A percentile compares a stretch with the other conserved stretches of the same genome.
phyloP scores from a whole-genome alignment of 2,797 vertebrate genomes.

The Sylvia borin region DNA sequence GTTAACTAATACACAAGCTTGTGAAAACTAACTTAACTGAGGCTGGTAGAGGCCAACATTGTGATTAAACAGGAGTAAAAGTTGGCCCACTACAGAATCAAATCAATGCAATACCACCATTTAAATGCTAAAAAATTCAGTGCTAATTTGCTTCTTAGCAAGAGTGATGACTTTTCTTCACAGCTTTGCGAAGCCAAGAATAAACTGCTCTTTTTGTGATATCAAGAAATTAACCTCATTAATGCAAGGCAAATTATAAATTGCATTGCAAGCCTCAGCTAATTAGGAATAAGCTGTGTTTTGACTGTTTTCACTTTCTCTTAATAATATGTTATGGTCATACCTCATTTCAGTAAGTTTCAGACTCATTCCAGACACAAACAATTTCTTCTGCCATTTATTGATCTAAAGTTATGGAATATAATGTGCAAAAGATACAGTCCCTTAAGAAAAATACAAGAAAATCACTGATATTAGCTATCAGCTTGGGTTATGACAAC shows the following conservation, averaged over 20 bases:
- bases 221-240: background rate
- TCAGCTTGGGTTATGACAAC: background rate
- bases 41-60: background rate
- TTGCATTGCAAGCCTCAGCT: background rate
- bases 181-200: constrained; percentile 17
- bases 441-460: background rate
- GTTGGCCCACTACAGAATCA: background rate
- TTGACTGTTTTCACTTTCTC: background rate
- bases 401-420: background rate
- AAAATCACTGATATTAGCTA: background rate
- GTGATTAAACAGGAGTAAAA: background rate
- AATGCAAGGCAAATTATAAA: background rate
- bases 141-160: background rate
- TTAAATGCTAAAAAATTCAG: background rate
- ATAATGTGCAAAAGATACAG: background rate
- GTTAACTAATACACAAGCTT: background rate
- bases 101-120: background rate
- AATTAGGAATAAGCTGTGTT: background rate
- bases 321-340: background rate
- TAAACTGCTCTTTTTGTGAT: background rate
- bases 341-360: background rate
- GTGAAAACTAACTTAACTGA: background rate
- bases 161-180: background rate
- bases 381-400: background rate
- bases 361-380: background rate